A percentile compares a stretch with the other conserved stretches of the same genome.
These are phyloP conservation scores for Hyperoplus lanceolatus DNA, from an alignment of 2,797 vertebrate species.

Conservation along the genomic window DNA sequence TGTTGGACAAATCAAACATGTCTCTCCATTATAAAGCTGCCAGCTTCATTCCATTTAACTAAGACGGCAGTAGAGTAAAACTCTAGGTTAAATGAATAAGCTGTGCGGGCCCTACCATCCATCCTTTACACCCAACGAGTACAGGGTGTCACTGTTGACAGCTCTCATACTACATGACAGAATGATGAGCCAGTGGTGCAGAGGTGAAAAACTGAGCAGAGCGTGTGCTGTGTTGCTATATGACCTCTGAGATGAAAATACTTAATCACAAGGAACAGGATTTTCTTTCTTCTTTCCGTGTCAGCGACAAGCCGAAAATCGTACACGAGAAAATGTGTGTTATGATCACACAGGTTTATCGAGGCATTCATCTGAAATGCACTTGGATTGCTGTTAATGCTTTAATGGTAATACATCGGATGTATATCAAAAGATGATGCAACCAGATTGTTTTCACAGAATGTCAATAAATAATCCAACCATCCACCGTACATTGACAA, in stretches of 20 bases:
- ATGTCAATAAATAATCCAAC: background rate
- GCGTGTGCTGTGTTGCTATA: constrained; percentile 31
- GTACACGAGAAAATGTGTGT: constrained; percentile 7
- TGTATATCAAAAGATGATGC: constrained; percentile 11
- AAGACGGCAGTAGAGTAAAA: constrained; percentile 61
- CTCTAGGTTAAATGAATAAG: constrained; percentile 63
- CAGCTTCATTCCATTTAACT: constrained; percentile 53
- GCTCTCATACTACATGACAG: constrained; percentile 67
- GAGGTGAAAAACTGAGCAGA: constrained; percentile 62
- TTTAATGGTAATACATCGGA: background rate
- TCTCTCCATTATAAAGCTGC: constrained; percentile 38
- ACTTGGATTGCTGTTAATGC: background rate
- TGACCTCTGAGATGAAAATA: constrained; percentile 63
- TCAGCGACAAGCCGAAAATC: constrained; percentile 23
- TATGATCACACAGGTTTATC: background rate
- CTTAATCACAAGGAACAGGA: constrained; percentile 43
- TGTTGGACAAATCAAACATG: constrained; percentile 64
- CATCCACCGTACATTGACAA: constrained; percentile 1
- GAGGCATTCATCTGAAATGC: background rate
- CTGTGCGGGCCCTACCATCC: constrained; percentile 53
- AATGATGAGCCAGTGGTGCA: constrained; percentile 68
- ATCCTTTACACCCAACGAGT: constrained; percentile 72
- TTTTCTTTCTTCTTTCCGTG: constrained; percentile 1
- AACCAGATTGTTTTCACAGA: background rate
- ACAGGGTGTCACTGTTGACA: constrained; percentile 71